Base-by-base conservation (phyloP, 2,113 vertebrate genomes). In the Struthio camelus region DNA sequence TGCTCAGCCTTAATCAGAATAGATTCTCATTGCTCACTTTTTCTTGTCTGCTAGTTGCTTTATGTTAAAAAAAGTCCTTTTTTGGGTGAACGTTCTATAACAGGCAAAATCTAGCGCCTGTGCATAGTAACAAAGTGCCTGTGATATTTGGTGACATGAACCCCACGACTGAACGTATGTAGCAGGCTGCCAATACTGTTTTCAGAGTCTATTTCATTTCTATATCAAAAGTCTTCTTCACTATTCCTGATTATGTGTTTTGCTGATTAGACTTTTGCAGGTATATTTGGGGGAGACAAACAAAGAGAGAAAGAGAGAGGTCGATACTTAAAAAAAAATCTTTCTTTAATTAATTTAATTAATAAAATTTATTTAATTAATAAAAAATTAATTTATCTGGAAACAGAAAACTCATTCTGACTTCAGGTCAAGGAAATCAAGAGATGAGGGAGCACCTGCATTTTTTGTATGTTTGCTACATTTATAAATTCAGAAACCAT, bases 341-440 rank as follows among this genome's bases (percentile, higher is more conserved):
- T 56, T 70, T 71, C 5, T 62, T 78, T n/a, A n/a, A n/a, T n/a
- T n/a, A n/a, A n/a, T n/a, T n/a, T n/a, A n/a, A n/a, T n/a, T n/a
- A n/a, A n/a, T n/a, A n/a, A n/a, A n/a, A n/a, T n/a, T n/a, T n/a
- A n/a, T n/a, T n/a, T n/a, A n/a, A n/a, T n/a, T n/a, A n/a, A n/a
- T n/a, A n/a, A n/a, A n/a, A n/a, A n/a, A n/a, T 86, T 90, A 92
- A 78, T 22, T 89, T 81, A 46, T 28, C 50, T 58, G 19, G 9
- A 79, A 89, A 79, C 4, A 64, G n/a, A 82, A 61, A 72, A 73
- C 15, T 67, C 69, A 5, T 69, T 90, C 48, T 79, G 54, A 10
- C n/a, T 92, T 32, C 16, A 76, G 66, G 85, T 85, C 46, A 59
- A 92, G 86, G 48, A 84, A 85, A 85, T 42, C 14, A 34, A 73